phyloP scores from a whole-genome alignment of 2,797 vertebrate genomes.

The Glossophaga mutica region DNA sequence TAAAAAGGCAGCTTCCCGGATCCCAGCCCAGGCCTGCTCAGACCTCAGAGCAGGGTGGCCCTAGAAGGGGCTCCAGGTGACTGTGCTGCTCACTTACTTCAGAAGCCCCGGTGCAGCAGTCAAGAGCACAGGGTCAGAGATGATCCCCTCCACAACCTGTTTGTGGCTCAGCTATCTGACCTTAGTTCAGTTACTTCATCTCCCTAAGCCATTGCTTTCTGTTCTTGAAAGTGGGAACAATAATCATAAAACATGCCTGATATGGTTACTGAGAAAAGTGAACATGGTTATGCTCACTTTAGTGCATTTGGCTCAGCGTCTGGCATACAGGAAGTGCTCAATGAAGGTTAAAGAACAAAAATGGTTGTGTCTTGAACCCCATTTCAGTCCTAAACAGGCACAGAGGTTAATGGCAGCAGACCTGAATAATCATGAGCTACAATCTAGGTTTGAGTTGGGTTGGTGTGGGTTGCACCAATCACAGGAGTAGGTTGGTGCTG shows the following conservation, averaged over 20 bases:
- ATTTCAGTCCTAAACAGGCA: neutral
- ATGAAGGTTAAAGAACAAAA: conserved; percentile 40
- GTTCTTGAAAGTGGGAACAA: conserved; percentile 36
- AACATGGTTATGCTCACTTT: neutral
- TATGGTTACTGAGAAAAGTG: neutral
- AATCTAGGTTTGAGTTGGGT: neutral
- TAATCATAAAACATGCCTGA: conserved; percentile 13
- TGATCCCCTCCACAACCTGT: neutral
- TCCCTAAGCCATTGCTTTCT: neutral
- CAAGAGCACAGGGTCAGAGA: neutral
- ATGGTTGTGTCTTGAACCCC: neutral
- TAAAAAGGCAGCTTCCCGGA: neutral
- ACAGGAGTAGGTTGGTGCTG: neutral
- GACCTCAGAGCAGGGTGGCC: neutral
- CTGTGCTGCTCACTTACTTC: neutral
- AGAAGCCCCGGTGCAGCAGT: neutral
- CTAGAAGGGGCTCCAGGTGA: neutral
- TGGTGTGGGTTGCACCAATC: neutral
- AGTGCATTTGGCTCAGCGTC: neutral
- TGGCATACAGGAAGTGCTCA: neutral
- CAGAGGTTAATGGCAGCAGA: neutral
- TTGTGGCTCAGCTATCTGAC: neutral
- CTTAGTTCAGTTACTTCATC: neutral
- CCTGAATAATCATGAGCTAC: neutral
- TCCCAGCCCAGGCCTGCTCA: neutral